phyloP scores from a whole-genome alignment of 1,140 invertebrate species.

The Cyclargus thomasi region DNA sequence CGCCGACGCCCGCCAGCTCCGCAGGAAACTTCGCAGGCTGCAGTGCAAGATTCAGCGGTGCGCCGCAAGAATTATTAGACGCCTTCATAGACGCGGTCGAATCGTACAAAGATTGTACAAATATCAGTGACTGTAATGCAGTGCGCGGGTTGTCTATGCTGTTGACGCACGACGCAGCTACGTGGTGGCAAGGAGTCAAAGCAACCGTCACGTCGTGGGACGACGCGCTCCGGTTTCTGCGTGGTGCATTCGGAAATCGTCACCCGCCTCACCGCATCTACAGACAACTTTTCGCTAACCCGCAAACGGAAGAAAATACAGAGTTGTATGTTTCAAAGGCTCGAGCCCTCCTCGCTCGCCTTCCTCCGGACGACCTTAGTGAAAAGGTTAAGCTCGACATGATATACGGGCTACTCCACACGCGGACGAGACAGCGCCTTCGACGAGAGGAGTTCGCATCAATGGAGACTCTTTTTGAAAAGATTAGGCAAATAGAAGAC shows the following conservation, averaged over 20 bases:
- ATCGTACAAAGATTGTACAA: neutral
- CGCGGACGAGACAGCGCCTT: no score
- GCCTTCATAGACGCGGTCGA: neutral
- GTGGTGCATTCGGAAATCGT: neutral
- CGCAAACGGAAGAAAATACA: neutral
- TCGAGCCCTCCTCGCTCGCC: no score
- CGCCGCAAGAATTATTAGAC: neutral
- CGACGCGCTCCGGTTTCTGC: neutral
- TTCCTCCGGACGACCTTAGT: no score
- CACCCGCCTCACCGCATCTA: neutral
- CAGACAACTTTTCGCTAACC: neutral
- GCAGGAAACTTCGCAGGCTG: neutral
- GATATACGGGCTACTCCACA: no score
- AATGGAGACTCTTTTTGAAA: no score
- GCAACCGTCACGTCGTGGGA: neutral
- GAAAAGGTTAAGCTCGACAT: no score
- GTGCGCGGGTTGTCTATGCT: neutral
- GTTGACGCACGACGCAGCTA: neutral
- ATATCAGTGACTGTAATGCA: neutral
- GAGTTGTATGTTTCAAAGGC: neutral
- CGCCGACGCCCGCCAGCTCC: neutral
- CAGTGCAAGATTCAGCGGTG: neutral
- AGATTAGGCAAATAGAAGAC: no score
- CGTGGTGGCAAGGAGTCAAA: neutral
- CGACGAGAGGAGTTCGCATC: no score